A percentile compares a stretch with the other conserved stretches of the same genome.
phyloP scores from a whole-genome alignment of 2,113 vertebrate genomes.

The Callocephalon fimbriatum region DNA sequence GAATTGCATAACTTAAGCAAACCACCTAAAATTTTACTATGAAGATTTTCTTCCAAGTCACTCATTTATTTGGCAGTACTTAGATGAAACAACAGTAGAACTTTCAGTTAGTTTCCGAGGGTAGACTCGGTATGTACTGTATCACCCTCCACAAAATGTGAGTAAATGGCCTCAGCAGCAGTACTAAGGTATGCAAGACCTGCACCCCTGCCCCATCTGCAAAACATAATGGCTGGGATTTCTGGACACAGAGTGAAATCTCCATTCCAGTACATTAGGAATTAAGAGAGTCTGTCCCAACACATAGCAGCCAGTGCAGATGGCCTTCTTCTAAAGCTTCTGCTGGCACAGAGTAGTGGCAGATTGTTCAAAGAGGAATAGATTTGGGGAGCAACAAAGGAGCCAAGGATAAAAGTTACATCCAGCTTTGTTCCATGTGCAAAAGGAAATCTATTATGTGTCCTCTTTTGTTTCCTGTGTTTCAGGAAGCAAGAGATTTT shows the following conservation, averaged over 20 bases:
- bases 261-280: not conserved
- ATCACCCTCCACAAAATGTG: fast-evolving
- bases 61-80: not conserved
- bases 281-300: not conserved
- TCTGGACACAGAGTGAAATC: not conserved
- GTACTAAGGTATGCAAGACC: not conserved
- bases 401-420: conserved; percentile 19
- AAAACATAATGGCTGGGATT: not conserved
- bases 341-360: not conserved
- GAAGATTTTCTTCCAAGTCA: not conserved
- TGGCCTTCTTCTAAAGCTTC: not conserved
- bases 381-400: not conserved
- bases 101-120: not conserved
- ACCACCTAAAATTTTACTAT: not conserved
- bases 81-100: fast-evolving
- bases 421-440: conserved; percentile 5
- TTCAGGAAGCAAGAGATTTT: conserved; percentile 3
- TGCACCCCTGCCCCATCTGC: no score
- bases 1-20: not conserved
- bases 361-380: conserved; percentile 7
- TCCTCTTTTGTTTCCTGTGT: not conserved
- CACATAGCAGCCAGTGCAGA: not conserved
- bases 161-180: not conserved
- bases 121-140: fast-evolving
- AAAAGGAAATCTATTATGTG: not conserved